Evolutionary conservation across 2,113 vertebrate species (phyloP), one percentile per base, ranked within the genome.

Genomic region (Cynoglossus semilaevis): DNA sequence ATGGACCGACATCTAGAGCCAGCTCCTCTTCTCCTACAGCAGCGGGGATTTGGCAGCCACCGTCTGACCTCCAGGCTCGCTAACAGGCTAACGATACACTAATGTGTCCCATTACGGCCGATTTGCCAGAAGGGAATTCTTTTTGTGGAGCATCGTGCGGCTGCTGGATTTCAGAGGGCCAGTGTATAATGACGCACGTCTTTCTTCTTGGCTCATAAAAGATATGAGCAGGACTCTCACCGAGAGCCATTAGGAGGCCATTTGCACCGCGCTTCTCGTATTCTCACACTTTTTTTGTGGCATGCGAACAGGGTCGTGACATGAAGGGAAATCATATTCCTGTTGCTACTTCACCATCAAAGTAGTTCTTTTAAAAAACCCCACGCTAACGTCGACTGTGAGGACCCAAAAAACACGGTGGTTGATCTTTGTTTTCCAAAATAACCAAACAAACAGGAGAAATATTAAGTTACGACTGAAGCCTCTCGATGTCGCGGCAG

Each of bases 71-170:
- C 77, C 79, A 84, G 88, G 87, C 85, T 86, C 69, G 85, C 88
- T 85, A 79, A 82, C 71, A 87, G 85, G 83, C 87, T 89, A 86
- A 90, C 81, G 87, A 85, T 74, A 84, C 84, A 63, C 86, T 91
- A 91, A 91, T 91, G 90, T 86, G 81, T 89, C 86, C 88, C 88
- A 91, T 91, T 91, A 91, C 70, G 62, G 79, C 70, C 80, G 80
- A 89, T 89, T 88, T 88, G 82, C 85, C 85, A 77, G 83, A 81
- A 86, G 84, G 83, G 81, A 81, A 83, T 85, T 88, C 79, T 88
- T 90, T 91, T 89, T 82, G 85, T 84, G 59, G 83, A 88, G 87
- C 86, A 84, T 82, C 83, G 69, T n/a, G 74, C 85, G 74, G 79
- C 81, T 78, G 64, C 70, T 79, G 77, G 76, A 88, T 83, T 89